Base-by-base conservation (phyloP, 2,113 vertebrate genomes). In the Butorides virescens region DNA sequence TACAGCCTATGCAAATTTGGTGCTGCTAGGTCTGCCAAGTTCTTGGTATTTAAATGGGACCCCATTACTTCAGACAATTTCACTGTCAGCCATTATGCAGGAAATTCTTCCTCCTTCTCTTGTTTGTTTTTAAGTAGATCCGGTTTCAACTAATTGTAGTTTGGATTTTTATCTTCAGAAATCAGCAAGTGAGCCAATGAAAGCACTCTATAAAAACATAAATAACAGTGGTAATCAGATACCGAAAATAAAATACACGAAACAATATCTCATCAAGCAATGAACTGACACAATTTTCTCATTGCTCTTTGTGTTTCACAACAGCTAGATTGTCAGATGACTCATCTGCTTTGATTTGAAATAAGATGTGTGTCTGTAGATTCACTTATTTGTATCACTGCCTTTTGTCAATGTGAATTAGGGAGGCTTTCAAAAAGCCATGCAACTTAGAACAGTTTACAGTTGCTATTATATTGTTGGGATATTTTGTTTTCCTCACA, bases 1-100 rank as follows among this genome's bases (percentile, higher is more conserved):
- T 95, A 87, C 70, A 93, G 95, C 73, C 83, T 92, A 92, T 96
- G 83, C 92, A 94, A 95, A 95, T 97, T 72, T 39, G 87, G 32
- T 20, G 47, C 58, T 92, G 26, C 8, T 53, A n/a, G 46, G 36
- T 46, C 86, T 96, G 96, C 92, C 97, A 97, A 95, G 36, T 50
- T 72, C 73, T 78, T 81, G 80, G 39, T 89, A 53, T 94, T 93
- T 94, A 93, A 95, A 91, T 68, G 56, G 93, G 70, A 95, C 75
- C 83, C 61, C 30, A 49, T 94, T 91, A 95, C 83, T 94, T 91
- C 83, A 94, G 87, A 80, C 65, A 92, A 89, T 93, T 92, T 94
- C 1, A 13, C 62, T 91, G 92, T 97, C 92, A 97, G 62, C 91
- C 59, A 15, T 95, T 70, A 61, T 62, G 73, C 53, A 70, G 73